Evolutionary conservation across 2,113 vertebrate genomes (phyloP).

Genomic region (Stercorarius parasiticus): DNA sequence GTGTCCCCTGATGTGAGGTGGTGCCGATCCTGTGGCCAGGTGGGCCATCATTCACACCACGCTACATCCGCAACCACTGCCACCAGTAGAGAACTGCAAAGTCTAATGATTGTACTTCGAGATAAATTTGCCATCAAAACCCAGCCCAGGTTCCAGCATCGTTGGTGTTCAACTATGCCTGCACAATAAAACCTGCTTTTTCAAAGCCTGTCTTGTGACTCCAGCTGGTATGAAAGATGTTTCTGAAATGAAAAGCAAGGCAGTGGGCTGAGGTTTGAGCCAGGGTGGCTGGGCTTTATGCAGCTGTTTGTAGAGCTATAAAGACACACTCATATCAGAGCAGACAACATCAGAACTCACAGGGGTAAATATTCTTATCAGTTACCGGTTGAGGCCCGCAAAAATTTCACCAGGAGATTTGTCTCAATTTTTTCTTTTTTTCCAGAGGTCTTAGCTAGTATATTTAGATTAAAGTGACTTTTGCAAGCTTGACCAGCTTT

Average conservation of each 20-base stretch:
- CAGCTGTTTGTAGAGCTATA: neutral
- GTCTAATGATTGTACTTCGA: too few species aligned
- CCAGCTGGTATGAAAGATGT: neutral
- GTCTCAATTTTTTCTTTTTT: neutral
- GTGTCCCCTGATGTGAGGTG: accelerated
- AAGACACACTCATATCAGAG: neutral
- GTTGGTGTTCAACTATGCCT: neutral
- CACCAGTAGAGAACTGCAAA: accelerated
- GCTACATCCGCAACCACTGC: neutral
- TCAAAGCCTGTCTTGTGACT: neutral
- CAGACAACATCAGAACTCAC: neutral
- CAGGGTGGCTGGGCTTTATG: neutral
- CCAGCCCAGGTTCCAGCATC: neutral
- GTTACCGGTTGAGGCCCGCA: neutral
- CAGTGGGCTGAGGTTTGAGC: neutral
- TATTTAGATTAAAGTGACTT: neutral
- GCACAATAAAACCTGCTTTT: neutral
- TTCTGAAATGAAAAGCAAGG: neutral
- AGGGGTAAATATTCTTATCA: neutral
- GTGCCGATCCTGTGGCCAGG: neutral
- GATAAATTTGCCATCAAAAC: neutral
- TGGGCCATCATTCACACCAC: neutral
- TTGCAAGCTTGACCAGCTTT: neutral
- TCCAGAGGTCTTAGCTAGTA: neutral
- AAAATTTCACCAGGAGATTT: neutral